These are phyloP conservation scores for Stegodyphus mimosarum DNA, from an alignment of 1,140 invertebrate species.

Conservation along the genomic window DNA sequence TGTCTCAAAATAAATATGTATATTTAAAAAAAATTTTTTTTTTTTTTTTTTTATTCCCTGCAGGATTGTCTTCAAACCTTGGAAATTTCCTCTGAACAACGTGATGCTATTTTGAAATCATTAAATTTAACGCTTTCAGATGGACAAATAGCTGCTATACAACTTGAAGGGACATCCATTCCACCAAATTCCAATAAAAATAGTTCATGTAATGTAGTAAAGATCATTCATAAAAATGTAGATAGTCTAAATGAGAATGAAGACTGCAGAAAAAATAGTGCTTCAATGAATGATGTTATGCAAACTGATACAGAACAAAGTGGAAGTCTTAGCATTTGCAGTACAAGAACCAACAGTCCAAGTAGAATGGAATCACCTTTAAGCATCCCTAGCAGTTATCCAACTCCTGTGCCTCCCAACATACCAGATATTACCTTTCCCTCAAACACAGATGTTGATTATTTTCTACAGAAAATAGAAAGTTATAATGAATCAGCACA, in stretches of 20 bases:
- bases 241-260: background rate
- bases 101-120: slow-evolving; percentile 16
- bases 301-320: background rate
- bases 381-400: slow-evolving; percentile 27
- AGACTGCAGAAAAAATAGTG: background rate
- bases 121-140: slow-evolving; percentile 13
- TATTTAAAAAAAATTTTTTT: too few species aligned
- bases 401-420: slow-evolving; percentile 19
- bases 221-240: slow-evolving; percentile 2
- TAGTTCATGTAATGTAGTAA: slow-evolving; percentile 4
- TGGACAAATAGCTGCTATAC: slow-evolving; percentile 17
- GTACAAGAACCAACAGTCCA: slow-evolving; percentile 22
- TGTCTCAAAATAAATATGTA: too few species aligned
- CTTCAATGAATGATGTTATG: background rate
- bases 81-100: background rate
- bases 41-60: background rate
- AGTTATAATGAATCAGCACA: background rate
- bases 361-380: slow-evolving; percentile 14
- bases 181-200: background rate
- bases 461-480: slow-evolving; percentile 26
- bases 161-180: background rate
- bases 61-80: background rate
- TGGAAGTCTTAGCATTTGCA: background rate
- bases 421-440: slow-evolving; percentile 7
- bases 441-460: slow-evolving; percentile 11